Percentiles rank a stretch among this genome's conserved stretches.
phyloP scores from a whole-genome alignment of 2,888 invertebrate genomes.

The Pandemis corylana region DNA sequence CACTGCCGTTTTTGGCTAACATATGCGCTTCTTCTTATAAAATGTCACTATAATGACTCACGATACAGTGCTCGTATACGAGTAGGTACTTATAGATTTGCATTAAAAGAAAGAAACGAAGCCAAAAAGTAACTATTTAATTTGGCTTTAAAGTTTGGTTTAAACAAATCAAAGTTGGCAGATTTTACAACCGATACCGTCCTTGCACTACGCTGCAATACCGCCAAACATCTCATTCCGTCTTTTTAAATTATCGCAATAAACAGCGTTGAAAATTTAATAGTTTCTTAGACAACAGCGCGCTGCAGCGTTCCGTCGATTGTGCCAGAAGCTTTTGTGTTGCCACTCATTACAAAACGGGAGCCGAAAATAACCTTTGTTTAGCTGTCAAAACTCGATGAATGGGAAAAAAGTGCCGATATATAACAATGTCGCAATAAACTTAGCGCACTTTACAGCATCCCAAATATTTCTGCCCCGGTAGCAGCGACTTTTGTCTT shows the following conservation, averaged over 20 bases:
- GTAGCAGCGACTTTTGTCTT: conserved; percentile 80
- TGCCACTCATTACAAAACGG: conserved; percentile 70
- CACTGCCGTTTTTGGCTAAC: not conserved
- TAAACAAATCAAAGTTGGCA: too few species aligned
- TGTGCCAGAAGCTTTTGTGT: conserved; percentile 47
- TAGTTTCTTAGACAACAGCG: conserved; percentile 15
- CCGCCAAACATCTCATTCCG: not conserved
- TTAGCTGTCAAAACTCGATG: conserved; percentile 71
- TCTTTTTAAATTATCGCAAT: conserved; percentile 6
- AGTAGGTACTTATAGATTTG: not conserved
- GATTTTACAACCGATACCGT: not conserved
- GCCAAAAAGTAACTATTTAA: too few species aligned
- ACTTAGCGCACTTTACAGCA: conserved; percentile 72
- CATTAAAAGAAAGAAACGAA: not conserved
- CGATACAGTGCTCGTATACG: not conserved
- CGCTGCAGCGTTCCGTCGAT: conserved; percentile 17
- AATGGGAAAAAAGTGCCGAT: conserved; percentile 68
- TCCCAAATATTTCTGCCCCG: conserved; percentile 74
- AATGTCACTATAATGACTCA: not conserved
- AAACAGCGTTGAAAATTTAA: conserved; percentile 25
- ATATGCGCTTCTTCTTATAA: not conserved
- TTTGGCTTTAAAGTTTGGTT: too few species aligned
- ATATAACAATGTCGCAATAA: conserved; percentile 79
- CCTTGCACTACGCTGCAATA: not conserved
- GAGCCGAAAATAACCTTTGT: conserved; percentile 75